Conservation (phyloP, 2,113 vertebrate genomes). For the Cephalopholis sonnerati region DNA sequence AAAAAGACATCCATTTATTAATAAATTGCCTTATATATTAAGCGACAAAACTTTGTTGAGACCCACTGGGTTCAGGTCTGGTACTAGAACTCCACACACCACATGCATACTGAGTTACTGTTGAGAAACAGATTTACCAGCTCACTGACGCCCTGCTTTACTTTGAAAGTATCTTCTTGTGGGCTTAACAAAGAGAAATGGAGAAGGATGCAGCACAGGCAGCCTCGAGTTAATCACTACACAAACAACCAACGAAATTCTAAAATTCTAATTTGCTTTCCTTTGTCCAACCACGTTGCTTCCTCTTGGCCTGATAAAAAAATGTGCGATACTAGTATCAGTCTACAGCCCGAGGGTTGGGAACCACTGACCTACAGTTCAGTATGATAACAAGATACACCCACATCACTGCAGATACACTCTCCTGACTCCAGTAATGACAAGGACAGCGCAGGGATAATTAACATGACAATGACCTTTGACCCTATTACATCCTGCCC, state of each 20-base stretch:
- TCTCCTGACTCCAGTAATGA: slow-evolving; percentile 17
- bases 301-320: background rate
- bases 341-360: background rate
- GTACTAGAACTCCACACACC: background rate
- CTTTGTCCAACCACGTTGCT: background rate
- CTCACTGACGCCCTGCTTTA: no score
- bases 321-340: background rate
- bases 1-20: background rate
- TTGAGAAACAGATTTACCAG: background rate
- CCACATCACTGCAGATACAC: background rate
- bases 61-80: background rate
- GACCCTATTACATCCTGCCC: slow-evolving; percentile 30
- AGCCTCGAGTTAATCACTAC: background rate
- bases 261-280: background rate
- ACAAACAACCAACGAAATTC: background rate
- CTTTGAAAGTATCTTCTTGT: background rate
- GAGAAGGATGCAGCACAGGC: background rate
- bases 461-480: slow-evolving; percentile 34
- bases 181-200: background rate
- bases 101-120: background rate
- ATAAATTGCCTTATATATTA: no score
- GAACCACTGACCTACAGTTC: background rate
- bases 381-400: background rate
- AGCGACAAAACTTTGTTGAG: background rate
- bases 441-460: slow-evolving; percentile 1